Percentiles rank a stretch among this genome's conserved stretches.
Conservation (phyloP, 2,888 invertebrate genomes). For the Agelastica alni region DNA sequence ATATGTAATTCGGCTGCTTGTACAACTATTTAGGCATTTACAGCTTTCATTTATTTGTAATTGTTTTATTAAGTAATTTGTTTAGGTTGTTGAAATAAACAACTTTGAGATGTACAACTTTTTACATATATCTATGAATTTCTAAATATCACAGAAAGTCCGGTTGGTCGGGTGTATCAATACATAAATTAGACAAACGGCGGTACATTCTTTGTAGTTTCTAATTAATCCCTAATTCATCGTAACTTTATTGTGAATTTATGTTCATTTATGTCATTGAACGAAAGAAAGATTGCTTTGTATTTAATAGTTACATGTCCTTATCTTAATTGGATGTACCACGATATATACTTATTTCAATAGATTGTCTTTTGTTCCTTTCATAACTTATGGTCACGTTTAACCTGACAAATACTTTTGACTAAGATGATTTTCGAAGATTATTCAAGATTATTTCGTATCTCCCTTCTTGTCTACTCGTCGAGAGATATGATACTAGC, state of each 20-base stretch:
- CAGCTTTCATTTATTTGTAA: no score
- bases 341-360: slow-evolving; percentile 14
- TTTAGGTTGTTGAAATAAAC: no score
- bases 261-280: slow-evolving; percentile 12
- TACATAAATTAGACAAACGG: slow-evolving; percentile 13
- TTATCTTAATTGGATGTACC: slow-evolving; percentile 19
- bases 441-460: slow-evolving; percentile 20
- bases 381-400: slow-evolving; percentile 21
- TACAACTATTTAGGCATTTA: no score
- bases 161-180: background rate
- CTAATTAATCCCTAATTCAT: slow-evolving; percentile 18
- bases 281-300: slow-evolving; percentile 21
- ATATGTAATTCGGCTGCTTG: no score
- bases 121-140: background rate
- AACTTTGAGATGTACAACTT: no score
- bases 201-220: slow-evolving; percentile 13
- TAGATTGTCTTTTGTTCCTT: slow-evolving; percentile 19
- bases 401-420: slow-evolving; percentile 15
- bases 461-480: slow-evolving; percentile 5
- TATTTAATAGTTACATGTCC: slow-evolving; percentile 19
- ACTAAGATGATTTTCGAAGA: slow-evolving; percentile 13
- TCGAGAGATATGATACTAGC: slow-evolving; percentile 10
- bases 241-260: slow-evolving; percentile 12
- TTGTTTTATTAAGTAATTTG: no score
- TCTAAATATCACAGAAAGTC: background rate